A percentile compares a stretch with the other conserved stretches of the same genome.
Conservation (phyloP, 2,113 vertebrate species). For the Scalopus aquaticus region DNA sequence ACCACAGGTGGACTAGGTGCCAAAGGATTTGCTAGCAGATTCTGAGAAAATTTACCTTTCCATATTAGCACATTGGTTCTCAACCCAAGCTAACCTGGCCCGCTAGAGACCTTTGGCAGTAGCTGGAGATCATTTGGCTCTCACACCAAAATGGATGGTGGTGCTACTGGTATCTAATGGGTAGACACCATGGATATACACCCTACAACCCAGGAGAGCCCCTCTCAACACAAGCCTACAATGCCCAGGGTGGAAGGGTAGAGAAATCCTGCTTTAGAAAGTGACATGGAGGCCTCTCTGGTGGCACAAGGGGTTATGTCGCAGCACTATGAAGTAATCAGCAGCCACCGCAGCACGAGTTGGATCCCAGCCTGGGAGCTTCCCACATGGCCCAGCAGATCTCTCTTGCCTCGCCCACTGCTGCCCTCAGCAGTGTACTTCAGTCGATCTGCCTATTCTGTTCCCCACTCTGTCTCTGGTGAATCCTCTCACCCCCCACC, state of each 20-base stretch:
- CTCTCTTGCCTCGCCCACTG: no score
- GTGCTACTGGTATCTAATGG: neutral
- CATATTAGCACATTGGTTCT: neutral
- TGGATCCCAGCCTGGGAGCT: no score
- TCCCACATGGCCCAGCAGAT: no score
- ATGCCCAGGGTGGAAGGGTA: neutral
- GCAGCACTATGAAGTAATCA: no score
- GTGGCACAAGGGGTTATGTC: no score
- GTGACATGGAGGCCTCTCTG: neutral
- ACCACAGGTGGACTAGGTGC: neutral
- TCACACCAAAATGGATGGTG: neutral
- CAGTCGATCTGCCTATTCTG: no score
- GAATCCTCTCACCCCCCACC: no score
- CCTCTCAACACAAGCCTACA: neutral
- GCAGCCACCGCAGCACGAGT: no score
- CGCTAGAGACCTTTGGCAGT: neutral
- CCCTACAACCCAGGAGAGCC: rapidly evolving
- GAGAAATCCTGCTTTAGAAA: neutral
- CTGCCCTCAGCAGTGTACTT: no score
- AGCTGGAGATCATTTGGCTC: neutral
- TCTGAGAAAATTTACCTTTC: neutral
- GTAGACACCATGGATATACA: neutral
- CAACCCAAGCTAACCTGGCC: neutral
- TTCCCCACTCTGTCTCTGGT: no score
- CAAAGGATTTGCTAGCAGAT: neutral